phyloP scores from a whole-genome alignment of 2,113 vertebrate genomes.

The Aythya baeri region DNA sequence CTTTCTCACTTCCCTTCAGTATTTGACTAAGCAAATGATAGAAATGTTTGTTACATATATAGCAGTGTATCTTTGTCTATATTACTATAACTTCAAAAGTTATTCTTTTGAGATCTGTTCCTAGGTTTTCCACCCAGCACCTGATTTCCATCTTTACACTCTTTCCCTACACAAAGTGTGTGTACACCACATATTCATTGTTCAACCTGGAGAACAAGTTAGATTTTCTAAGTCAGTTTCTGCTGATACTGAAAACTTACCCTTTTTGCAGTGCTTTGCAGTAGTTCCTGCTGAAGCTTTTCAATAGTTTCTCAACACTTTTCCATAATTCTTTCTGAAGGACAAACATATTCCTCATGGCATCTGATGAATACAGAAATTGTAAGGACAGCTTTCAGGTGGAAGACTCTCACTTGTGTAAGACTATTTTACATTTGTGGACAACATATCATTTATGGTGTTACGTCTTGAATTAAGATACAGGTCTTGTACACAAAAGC shows the following conservation, averaged over 20 bases:
- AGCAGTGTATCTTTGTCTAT: not conserved
- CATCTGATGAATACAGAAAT: not conserved
- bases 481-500: not conserved
- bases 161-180: not conserved
- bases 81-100: not conserved
- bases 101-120: not conserved
- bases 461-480: not conserved
- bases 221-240: not conserved
- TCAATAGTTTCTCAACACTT: not conserved
- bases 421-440: not conserved
- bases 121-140: not conserved
- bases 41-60: not conserved
- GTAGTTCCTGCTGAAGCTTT: not conserved
- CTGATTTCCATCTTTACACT: not conserved
- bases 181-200: not conserved
- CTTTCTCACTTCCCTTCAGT: not conserved
- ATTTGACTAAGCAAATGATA: not conserved
- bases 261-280: not conserved
- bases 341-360: not conserved
- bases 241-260: not conserved
- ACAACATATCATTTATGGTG: not conserved
- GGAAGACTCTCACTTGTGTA: not conserved
- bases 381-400: not conserved
- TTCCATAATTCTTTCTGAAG: not conserved
- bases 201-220: not conserved